Base-by-base conservation (phyloP, 2,113 vertebrate genomes). In the Pimephales promelas region DNA sequence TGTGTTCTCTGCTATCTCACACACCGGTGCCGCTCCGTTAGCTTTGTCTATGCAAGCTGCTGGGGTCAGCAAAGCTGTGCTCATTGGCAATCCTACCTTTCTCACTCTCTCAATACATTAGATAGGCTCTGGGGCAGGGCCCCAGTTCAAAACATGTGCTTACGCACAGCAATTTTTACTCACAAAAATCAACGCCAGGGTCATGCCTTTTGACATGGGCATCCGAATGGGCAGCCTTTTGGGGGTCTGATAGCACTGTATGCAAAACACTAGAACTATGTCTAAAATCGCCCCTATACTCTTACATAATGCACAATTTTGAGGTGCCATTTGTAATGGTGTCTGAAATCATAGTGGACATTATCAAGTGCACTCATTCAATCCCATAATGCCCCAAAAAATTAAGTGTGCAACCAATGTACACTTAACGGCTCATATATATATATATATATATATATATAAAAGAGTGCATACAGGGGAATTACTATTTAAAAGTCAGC, bases 71-170 rank as follows among this genome's bases (percentile, higher is more conserved):
- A 54, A 79, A 84, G 76, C 84, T 40, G 28, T 49, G 36, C 56
- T 82, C 80, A 76, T 84, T 86, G 77, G 31, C 74, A 89, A 84
- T 0, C 2, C 85, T 7, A 5, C 86, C 83, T 78, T 20, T 90
- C 85, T 90, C 82, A 64, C 68, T 87, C 0, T 82, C 73, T 90
- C 87, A 87, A 52, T 88, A 87, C 64, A 34, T 86, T 84, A 90
- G 88, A 90, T 89, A 91, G 4, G 8, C 91, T 31, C 78, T 87
- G 89, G 88, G 82, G 84, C 89, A 89, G 54, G 79, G 83, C 86
- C 83, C 86, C 71, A 79, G 85, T 79, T 71, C 76, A 89, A 92
- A 89, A 86, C 85, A 89, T 91, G 79, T 91, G 89, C 90, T 89
- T 89, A 88, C 82, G 81, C 81, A 68, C 86, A 88, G 79, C 85